A percentile compares a stretch with the other conserved stretches of the same genome.
Conservation (phyloP, 2,113 vertebrate genomes). For the Notarius lentiginosus region DNA sequence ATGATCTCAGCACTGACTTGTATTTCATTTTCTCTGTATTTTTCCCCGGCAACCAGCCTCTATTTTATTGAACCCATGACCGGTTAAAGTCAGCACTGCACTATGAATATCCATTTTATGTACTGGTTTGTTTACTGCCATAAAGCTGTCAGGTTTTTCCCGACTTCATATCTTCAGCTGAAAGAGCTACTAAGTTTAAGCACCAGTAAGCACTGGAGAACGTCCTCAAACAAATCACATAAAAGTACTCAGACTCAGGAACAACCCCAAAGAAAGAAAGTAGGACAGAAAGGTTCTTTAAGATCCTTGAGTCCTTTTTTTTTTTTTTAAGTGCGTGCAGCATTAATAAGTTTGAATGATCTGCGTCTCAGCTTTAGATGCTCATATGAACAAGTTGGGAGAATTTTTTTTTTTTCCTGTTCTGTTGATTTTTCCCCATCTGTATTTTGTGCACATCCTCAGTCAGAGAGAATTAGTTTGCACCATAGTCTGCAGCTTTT, state of each 20-base stretch:
- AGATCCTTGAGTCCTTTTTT: constrained; percentile 50
- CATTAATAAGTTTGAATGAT: constrained; percentile 8
- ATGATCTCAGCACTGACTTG: neutral
- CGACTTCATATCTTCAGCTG: neutral
- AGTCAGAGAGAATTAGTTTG: constrained; percentile 58
- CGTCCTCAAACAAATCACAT: constrained; percentile 24
- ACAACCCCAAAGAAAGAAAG: constrained; percentile 62
- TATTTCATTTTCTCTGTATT: neutral
- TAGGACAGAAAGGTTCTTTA: constrained; percentile 68
- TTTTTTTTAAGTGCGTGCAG: neutral
- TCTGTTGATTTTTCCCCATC: constrained; percentile 50
- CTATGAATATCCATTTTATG: constrained; percentile 30
- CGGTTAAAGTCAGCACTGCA: neutral
- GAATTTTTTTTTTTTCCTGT: neutral
- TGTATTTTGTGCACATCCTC: constrained; percentile 55
- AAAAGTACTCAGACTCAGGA: constrained; percentile 42
- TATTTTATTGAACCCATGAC: neutral
- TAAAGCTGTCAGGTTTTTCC: constrained; percentile 4
- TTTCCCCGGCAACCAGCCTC: neutral
- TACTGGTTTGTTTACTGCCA: neutral
- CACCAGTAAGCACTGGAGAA: constrained; percentile 40
- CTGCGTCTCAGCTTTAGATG: constrained; percentile 2
- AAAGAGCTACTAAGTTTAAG: neutral
- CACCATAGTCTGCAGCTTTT: constrained; percentile 46
- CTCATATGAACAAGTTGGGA: neutral